These are phyloP conservation scores for Pomatostomus ruficeps DNA, from an alignment of 2,113 vertebrate genomes.

Conservation along the genomic window DNA sequence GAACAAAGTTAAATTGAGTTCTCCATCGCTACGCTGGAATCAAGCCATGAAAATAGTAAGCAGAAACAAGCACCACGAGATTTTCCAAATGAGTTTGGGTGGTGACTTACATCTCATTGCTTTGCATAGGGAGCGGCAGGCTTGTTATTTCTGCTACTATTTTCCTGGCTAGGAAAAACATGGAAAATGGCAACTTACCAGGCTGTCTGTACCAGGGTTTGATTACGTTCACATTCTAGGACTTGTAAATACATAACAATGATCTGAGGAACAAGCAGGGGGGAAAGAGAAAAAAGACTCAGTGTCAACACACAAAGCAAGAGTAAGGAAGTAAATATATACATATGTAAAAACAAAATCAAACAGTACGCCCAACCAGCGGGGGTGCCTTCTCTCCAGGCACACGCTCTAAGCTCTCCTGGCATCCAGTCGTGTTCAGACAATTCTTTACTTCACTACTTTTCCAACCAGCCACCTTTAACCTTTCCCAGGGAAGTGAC, in stretches of 20 bases:
- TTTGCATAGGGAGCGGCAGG: constrained; percentile 69
- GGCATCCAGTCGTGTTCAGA: fast-evolving
- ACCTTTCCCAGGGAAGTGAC: not conserved
- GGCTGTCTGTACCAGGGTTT: constrained; percentile 97
- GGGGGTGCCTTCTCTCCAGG: not conserved
- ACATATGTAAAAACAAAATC: not conserved
- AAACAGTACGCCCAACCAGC: not conserved
- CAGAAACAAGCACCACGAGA: constrained; percentile 76
- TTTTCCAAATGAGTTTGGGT: not conserved
- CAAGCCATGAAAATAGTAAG: constrained; percentile 86
- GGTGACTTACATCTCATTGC: constrained; percentile 66
- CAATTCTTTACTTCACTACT: not conserved
- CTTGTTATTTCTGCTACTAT: constrained; percentile 85
- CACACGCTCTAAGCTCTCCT: not conserved
- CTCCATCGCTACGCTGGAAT: constrained; percentile 70
- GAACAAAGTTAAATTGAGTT: constrained; percentile 99
- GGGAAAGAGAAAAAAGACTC: not conserved
- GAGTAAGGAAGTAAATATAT: not conserved
- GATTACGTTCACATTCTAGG: constrained; percentile 98
- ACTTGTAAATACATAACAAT: constrained; percentile 99
- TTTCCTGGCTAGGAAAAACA: constrained; percentile 74
- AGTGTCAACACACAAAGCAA: not conserved
- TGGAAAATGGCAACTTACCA: constrained; percentile 85
- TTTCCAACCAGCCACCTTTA: not conserved
- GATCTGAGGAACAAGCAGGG: constrained; percentile 75